Evolutionary conservation across 1,140 invertebrate species (phyloP).

Genomic region (Neodiprion fabricii): DNA sequence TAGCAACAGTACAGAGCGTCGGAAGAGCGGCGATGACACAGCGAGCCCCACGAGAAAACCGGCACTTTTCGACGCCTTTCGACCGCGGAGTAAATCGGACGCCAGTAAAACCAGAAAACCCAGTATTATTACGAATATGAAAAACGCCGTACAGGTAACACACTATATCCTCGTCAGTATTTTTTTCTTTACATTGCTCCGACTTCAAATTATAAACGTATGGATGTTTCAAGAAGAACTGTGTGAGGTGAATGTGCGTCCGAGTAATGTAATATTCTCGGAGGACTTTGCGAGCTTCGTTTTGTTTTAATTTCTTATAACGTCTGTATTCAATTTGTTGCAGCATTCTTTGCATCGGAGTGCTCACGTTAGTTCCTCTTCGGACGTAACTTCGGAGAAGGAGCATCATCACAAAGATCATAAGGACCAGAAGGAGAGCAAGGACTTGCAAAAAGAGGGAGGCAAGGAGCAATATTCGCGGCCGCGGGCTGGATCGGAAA

Average conservation of each 20-base stretch:
- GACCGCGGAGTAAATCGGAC: slow-evolving; percentile 82
- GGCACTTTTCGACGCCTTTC: slow-evolving; percentile 84
- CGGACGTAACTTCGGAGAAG: slow-evolving; percentile 50
- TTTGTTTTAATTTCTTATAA: too few relatives aligned
- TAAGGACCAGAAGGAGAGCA: slow-evolving; percentile 32
- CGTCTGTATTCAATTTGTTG: slow-evolving; percentile 14
- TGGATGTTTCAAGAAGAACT: neutral
- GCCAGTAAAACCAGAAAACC: slow-evolving; percentile 71
- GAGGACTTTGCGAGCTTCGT: too few relatives aligned
- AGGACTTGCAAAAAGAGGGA: slow-evolving; percentile 41
- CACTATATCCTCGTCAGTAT: slow-evolving; percentile 40
- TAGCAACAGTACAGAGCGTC: slow-evolving; percentile 68
- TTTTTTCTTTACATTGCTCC: slow-evolving; percentile 19
- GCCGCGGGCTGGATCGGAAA: slow-evolving; percentile 63
- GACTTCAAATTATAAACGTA: neutral
- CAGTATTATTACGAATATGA: slow-evolving; percentile 79
- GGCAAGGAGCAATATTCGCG: slow-evolving; percentile 46
- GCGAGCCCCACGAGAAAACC: slow-evolving; percentile 74
- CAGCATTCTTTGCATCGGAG: slow-evolving; percentile 53
- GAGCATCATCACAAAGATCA: slow-evolving; percentile 43
- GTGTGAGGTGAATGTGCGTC: too few relatives aligned
- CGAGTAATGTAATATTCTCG: too few relatives aligned
- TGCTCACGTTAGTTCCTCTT: slow-evolving; percentile 49
- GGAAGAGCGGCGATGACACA: slow-evolving; percentile 67
- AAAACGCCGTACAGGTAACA: slow-evolving; percentile 77